Base-by-base conservation (phyloP, 2,797 vertebrate genomes). In the Gadopsis marmoratus region DNA sequence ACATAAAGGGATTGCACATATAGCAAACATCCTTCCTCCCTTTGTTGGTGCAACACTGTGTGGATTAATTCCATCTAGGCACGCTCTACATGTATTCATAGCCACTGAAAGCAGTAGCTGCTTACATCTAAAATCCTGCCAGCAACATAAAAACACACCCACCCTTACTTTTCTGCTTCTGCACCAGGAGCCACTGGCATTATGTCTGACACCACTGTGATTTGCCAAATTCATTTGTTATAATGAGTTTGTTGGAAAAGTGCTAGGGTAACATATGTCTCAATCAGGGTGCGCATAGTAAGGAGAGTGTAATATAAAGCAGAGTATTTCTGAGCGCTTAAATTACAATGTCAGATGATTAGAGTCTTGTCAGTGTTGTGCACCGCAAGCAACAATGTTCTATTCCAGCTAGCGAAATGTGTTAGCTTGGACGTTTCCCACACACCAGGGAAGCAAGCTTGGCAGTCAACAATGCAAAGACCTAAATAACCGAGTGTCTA, bases 61-160 rank as follows among this genome's bases (percentile, higher is more conserved):
- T 86, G 88, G 86, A 91, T 90, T 90, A 83, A 82, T 91, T 87
- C 83, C 68, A 89, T 88, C 76, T 16, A 67, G 68, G 72, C 82
- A 71, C 31, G 26, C 88, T 87, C 79, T 78, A 85, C 61, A 78
- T 86, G 84, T 62, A 85, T 87, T 88, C 75, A 89, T 43, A 80
- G 76, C 41, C 59, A 63, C 73, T 79, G 78, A 86, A 88, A 86
- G 75, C 77, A 86, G 82, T 74, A 71, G 81, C 84, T 82, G 80
- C 78, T 88, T 88, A 86, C 82, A 92, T 87, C 69, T 81, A 71
- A 90, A 91, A 92, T 90, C 87, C 84, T 88, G 83, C 87, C 85
- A 91, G 86, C 54, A 47, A 90, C 76, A 88, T 82, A 80, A 91
- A 92, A 86, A 86, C 73, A 86, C 86, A 85, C 85, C 85, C 84